phyloP scores from a whole-genome alignment of 1,140 invertebrate species.

The Hylyphantes graminicola region DNA sequence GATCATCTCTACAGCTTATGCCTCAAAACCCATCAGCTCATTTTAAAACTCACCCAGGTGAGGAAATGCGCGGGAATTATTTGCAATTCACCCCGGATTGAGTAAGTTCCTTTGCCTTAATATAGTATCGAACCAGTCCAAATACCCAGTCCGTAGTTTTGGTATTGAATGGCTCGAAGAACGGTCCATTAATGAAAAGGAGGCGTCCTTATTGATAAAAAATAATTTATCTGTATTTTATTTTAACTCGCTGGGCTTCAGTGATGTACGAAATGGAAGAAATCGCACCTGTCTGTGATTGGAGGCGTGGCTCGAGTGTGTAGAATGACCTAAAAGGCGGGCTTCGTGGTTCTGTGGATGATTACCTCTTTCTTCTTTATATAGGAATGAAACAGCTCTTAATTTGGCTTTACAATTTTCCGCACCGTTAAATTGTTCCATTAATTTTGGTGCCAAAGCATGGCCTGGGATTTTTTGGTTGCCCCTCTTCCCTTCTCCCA shows the following conservation, averaged over 20 bases:
- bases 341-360: neutral
- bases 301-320: slow-evolving; percentile 16
- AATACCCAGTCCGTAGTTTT: too few species aligned
- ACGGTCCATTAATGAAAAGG: too few species aligned
- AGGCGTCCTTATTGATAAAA: too few species aligned
- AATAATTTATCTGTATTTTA: neutral
- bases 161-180: too few species aligned
- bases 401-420: slow-evolving; percentile 16
- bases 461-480: too few species aligned
- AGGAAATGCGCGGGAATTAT: slow-evolving; percentile 7
- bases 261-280: slow-evolving; percentile 16
- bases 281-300: slow-evolving; percentile 9
- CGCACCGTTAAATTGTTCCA: slow-evolving; percentile 17
- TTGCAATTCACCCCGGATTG: slow-evolving; percentile 1
- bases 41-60: slow-evolving; percentile 9
- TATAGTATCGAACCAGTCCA: too few species aligned
- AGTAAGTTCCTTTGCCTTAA: neutral
- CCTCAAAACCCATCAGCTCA: neutral
- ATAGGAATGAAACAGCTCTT: slow-evolving; percentile 16
- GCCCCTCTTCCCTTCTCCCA: too few species aligned
- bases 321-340: slow-evolving; percentile 8
- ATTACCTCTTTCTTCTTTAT: slow-evolving; percentile 6
- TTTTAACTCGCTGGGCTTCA: neutral
- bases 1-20: neutral
- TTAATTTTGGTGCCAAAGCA: neutral